Conservation (phyloP, 2,797 vertebrate genomes). For the Loris lydekkerianus region DNA sequence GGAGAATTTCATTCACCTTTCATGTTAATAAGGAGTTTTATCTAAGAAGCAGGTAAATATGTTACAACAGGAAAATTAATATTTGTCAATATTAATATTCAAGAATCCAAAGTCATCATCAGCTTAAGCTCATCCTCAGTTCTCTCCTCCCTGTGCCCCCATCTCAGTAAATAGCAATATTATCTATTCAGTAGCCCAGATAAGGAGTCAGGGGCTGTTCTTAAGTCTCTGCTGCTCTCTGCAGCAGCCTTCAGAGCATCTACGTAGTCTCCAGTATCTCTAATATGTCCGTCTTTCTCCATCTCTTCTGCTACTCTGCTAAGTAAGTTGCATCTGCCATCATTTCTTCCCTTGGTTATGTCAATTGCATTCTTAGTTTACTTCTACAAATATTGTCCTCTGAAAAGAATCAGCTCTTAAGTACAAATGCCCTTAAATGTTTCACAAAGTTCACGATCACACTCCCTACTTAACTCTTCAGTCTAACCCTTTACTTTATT, state of each 20-base stretch:
- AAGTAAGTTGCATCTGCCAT: background rate
- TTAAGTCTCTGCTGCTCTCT: background rate
- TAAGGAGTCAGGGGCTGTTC: accelerated
- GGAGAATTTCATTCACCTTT: background rate
- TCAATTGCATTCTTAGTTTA: background rate
- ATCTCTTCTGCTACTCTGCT: no score
- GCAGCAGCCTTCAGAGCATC: no score
- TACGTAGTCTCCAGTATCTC: accelerated
- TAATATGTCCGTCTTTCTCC: no score
- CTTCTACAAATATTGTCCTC: background rate
- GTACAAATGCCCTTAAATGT: background rate
- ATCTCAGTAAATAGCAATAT: background rate
- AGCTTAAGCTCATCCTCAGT: background rate
- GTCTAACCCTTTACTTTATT: background rate
- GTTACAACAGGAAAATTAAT: background rate
- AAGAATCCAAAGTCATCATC: background rate
- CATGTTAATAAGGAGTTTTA: background rate
- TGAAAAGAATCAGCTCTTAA: background rate
- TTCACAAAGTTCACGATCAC: background rate
- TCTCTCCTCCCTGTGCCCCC: accelerated
- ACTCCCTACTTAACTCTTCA: background rate
- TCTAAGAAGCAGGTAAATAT: background rate
- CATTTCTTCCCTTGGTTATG: background rate
- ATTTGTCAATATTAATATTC: background rate
- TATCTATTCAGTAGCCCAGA: background rate